phyloP scores from a whole-genome alignment of 2,797 vertebrate species.

The Balearica regulorum region DNA sequence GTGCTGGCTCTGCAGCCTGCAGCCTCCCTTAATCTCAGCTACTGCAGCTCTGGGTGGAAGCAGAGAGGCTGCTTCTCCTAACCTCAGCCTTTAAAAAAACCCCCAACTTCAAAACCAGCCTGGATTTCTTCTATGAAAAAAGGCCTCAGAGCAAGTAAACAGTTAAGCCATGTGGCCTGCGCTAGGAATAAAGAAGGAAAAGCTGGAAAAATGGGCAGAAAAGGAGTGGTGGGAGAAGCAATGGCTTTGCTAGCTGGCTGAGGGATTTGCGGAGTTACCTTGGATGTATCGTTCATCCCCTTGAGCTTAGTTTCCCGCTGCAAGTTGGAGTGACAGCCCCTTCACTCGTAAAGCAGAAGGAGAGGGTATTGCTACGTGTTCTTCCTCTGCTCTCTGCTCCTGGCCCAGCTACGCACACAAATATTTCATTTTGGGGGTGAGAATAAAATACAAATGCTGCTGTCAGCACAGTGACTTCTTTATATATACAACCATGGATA shows the following conservation, averaged over 20 bases:
- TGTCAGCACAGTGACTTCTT: not conserved
- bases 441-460: not conserved
- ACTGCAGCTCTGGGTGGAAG: not conserved
- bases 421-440: not conserved
- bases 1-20: not conserved
- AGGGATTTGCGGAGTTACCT: not conserved
- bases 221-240: not conserved
- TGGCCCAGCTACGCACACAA: not conserved
- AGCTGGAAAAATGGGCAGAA: not conserved
- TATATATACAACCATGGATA: not conserved
- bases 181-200: not conserved
- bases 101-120: not conserved
- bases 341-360: not conserved
- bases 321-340: not conserved
- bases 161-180: not conserved
- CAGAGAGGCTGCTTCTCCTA: not conserved
- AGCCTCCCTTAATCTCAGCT: not conserved
- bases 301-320: not conserved
- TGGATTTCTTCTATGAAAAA: not conserved
- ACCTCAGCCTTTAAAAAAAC: not conserved
- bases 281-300: not conserved
- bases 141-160: not conserved
- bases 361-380: fast-evolving
- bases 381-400: not conserved
- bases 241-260: not conserved